A percentile compares a stretch with the other conserved stretches of the same genome.
These are phyloP conservation scores for Andrena chrysosceles DNA, from an alignment of 2,888 invertebrate species.

Conservation along the genomic window DNA sequence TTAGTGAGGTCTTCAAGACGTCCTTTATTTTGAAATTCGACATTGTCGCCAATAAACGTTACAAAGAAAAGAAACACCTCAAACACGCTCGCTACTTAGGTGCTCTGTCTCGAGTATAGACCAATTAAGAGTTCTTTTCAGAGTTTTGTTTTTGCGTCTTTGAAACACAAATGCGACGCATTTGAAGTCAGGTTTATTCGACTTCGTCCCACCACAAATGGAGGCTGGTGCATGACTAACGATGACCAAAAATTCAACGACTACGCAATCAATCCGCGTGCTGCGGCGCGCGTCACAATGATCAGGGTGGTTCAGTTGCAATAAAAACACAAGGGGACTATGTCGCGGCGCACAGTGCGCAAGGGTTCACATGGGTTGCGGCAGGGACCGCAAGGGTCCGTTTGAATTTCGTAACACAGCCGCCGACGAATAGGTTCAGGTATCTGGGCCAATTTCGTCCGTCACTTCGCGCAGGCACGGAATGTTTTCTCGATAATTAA, in stretches of 20 bases:
- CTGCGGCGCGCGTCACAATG: neutral
- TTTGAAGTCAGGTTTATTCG: neutral
- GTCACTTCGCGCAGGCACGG: neutral
- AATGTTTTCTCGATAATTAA: constrained; percentile 18
- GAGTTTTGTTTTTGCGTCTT: neutral
- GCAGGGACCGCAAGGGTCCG: neutral
- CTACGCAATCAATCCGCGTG: constrained; percentile 14
- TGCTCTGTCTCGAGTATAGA: too few species aligned
- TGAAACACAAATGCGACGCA: too few species aligned
- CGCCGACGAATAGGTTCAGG: neutral
- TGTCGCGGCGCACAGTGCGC: neutral
- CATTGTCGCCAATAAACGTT: neutral
- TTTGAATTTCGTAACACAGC: neutral
- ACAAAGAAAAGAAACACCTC: neutral
- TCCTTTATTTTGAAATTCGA: neutral
- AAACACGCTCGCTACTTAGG: neutral
- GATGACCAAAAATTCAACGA: neutral
- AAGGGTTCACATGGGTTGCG: neutral
- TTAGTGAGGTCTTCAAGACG: neutral
- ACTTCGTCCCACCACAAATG: neutral
- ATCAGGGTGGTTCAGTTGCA: neutral
- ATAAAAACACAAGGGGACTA: too few species aligned
- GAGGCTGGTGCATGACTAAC: neutral
- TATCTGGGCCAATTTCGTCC: constrained; percentile 4
- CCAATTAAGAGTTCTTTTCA: neutral